A percentile compares a stretch with the other conserved stretches of the same genome.
These are phyloP conservation scores for Sus scrofa DNA, from an alignment of 2,113 vertebrate genomes.

Conservation along the genomic window DNA sequence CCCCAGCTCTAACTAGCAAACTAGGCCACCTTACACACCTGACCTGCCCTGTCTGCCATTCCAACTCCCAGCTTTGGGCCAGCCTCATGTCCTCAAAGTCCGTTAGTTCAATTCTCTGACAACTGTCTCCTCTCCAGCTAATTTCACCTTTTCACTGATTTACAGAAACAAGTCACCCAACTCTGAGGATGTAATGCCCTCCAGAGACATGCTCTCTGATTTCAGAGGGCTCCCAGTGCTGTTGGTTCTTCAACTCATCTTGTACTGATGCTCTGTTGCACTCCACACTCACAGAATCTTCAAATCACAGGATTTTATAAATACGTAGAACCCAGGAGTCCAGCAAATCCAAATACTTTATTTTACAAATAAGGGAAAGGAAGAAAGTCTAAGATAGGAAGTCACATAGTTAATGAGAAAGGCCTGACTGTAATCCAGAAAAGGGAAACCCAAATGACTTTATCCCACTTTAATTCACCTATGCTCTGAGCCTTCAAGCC, in stretches of 20 bases:
- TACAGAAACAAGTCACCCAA: background rate
- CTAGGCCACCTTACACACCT: background rate
- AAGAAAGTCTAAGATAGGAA: background rate
- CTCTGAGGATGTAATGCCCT: background rate
- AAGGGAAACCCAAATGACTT: background rate
- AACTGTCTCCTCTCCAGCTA: background rate
- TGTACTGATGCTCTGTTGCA: background rate
- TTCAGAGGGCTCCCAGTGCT: background rate
- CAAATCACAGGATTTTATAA: background rate
- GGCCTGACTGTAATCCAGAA: background rate
- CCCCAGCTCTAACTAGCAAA: background rate
- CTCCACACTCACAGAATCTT: background rate
- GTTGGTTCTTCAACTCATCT: background rate
- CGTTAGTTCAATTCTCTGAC: background rate
- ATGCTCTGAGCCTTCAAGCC: background rate
- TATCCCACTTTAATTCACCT: background rate
- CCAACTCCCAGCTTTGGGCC: background rate
- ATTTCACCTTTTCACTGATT: background rate
- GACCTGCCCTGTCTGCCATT: background rate
- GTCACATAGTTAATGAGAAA: conserved; percentile 19
- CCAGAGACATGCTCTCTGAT: background rate
- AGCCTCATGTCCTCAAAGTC: background rate
- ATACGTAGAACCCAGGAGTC: background rate
- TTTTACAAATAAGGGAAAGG: conserved; percentile 43
- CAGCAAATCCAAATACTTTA: background rate